phyloP scores from a whole-genome alignment of 2,113 vertebrate genomes.

The Pionites leucogaster region DNA sequence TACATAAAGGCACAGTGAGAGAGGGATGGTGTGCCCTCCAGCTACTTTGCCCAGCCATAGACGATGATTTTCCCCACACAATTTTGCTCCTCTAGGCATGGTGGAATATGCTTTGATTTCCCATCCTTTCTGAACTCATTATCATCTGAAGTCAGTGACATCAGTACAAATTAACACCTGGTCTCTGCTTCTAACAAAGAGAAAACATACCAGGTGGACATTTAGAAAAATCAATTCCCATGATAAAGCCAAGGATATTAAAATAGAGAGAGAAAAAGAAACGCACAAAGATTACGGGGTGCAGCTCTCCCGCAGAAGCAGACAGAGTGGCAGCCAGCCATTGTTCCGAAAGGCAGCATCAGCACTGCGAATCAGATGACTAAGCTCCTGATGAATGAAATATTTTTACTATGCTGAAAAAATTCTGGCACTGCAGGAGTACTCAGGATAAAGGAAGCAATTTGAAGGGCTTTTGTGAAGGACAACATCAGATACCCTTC shows the following conservation, averaged over 20 bases:
- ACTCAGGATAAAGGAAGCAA: constrained; percentile 39
- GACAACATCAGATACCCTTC: constrained; percentile 26
- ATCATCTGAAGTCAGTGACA: constrained; percentile 25
- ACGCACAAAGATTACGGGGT: not conserved
- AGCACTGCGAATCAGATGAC: constrained; percentile 69
- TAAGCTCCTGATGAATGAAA: constrained; percentile 70
- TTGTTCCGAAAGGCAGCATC: constrained; percentile 60
- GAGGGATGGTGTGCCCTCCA: not conserved
- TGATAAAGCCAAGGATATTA: constrained; percentile 66
- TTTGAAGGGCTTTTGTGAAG: constrained; percentile 53
- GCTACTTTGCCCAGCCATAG: not conserved
- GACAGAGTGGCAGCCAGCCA: constrained; percentile 65
- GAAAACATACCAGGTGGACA: constrained; percentile 46
- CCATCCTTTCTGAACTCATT: constrained; percentile 10
- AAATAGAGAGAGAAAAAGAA: constrained; percentile 37
- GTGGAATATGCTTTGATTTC: not conserved
- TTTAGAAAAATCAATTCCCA: constrained; percentile 56
- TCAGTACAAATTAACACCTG: constrained; percentile 29
- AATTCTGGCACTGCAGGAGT: constrained; percentile 44
- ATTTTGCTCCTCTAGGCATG: not conserved
- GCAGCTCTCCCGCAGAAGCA: constrained; percentile 1
- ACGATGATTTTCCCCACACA: not conserved
- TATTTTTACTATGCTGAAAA: constrained; percentile 69
- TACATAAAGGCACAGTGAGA: not conserved
- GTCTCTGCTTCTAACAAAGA: not conserved